phyloP scores from a whole-genome alignment of 2,888 invertebrate species.

The Strigamia transsilvanica region DNA sequence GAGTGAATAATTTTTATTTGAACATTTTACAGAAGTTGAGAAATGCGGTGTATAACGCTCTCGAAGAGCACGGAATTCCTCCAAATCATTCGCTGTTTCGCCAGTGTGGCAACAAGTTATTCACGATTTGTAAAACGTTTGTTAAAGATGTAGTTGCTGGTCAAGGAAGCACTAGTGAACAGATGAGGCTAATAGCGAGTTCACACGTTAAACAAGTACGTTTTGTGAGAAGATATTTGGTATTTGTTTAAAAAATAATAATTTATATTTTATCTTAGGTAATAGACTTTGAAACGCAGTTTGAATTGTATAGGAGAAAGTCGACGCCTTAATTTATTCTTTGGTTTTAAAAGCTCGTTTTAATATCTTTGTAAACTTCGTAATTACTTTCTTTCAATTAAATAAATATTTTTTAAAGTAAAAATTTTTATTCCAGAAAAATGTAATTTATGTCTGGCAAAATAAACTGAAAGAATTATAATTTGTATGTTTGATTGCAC shows the following conservation, averaged over 20 bases:
- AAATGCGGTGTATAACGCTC: constrained; percentile 56
- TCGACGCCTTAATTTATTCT: constrained; percentile 1
- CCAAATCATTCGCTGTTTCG: constrained; percentile 54
- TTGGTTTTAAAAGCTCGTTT: neutral
- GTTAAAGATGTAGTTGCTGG: constrained; percentile 54
- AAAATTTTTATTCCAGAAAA: too few relatives aligned
- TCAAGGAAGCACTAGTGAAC: constrained; percentile 51
- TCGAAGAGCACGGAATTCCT: constrained; percentile 56
- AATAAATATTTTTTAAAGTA: too few relatives aligned
- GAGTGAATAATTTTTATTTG: neutral
- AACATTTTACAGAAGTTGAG: constrained; percentile 55
- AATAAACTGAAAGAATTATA: too few relatives aligned
- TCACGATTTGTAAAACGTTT: constrained; percentile 57
- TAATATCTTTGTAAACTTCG: neutral
- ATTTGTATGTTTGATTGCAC: too few relatives aligned
- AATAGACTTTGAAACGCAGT: constrained; percentile 40
- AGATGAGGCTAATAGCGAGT: constrained; percentile 47
- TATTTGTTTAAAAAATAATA: neutral
- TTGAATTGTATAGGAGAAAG: neutral
- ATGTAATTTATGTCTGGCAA: too few relatives aligned
- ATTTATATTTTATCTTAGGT: constrained; percentile 46
- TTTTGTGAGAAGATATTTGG: neutral
- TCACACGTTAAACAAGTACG: constrained; percentile 52
- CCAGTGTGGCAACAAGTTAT: constrained; percentile 57
- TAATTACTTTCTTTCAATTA: too few relatives aligned